Conservation (phyloP, 2,797 vertebrate genomes). For the Hemitrygon akajei region DNA sequence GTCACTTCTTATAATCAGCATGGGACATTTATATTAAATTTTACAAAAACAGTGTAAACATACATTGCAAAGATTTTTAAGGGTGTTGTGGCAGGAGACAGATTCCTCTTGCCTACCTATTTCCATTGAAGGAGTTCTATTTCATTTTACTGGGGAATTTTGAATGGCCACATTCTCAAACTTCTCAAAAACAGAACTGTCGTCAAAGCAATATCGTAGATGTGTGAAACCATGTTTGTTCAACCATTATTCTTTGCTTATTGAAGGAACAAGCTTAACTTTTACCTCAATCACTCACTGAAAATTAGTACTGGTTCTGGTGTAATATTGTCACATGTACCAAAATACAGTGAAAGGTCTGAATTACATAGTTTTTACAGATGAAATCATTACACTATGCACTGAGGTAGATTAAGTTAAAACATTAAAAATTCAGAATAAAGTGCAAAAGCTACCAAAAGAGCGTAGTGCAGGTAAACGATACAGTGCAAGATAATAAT, state of each 20-base stretch:
- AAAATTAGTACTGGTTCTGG: neutral
- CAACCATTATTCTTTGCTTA: neutral
- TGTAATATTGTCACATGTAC: no score
- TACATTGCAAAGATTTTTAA: neutral
- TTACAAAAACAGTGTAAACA: neutral
- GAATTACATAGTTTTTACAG: no score
- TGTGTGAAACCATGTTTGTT: neutral
- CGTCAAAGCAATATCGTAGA: neutral
- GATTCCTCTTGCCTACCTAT: neutral
- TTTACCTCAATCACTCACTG: neutral
- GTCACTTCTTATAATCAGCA: neutral
- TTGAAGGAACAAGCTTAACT: neutral
- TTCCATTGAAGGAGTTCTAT: neutral
- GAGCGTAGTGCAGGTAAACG: no score
- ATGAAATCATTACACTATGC: no score
- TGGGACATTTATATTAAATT: neutral
- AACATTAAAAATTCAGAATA: no score
- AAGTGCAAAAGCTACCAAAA: no score
- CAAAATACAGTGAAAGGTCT: no score
- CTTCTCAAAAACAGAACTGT: neutral
- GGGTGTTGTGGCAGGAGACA: neutral
- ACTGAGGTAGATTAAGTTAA: no score
- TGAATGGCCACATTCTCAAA: neutral
- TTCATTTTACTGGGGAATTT: neutral
- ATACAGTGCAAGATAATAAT: no score